phyloP scores from a whole-genome alignment of 2,797 vertebrate species.

The Hypotaenidia philippensis region DNA sequence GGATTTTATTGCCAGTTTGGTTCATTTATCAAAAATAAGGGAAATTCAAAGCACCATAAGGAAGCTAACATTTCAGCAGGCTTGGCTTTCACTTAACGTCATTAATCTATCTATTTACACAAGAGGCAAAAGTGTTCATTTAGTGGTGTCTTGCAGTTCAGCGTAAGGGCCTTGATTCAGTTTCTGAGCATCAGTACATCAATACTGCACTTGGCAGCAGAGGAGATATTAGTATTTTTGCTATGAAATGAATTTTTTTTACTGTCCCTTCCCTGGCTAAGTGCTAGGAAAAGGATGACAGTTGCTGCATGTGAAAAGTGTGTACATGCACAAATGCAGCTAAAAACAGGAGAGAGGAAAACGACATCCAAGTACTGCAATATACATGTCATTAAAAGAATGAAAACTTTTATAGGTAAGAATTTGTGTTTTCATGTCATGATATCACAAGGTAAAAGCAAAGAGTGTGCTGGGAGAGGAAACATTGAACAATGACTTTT shows the following conservation, averaged over 20 bases:
- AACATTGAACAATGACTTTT: slow-evolving; percentile 46
- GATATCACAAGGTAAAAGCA: slow-evolving; percentile 44
- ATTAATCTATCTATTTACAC: slow-evolving; percentile 84
- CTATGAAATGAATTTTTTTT: slow-evolving; percentile 24
- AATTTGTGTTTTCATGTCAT: slow-evolving; percentile 27
- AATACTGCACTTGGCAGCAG: slow-evolving; percentile 65
- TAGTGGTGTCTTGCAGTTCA: slow-evolving; percentile 65
- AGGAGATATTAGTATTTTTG: slow-evolving; percentile 73
- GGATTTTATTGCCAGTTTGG: slow-evolving; percentile 84
- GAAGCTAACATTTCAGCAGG: slow-evolving; percentile 83
- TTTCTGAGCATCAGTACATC: slow-evolving; percentile 61
- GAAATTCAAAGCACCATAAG: slow-evolving; percentile 83
- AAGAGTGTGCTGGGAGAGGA: slow-evolving; percentile 5
- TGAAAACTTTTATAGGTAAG: slow-evolving; percentile 8
- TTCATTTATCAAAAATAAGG: slow-evolving; percentile 86
- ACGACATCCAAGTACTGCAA: background rate
- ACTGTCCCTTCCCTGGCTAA: slow-evolving; percentile 29
- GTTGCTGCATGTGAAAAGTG: background rate
- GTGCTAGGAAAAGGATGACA: background rate
- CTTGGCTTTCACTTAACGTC: slow-evolving; percentile 77
- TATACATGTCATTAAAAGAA: background rate
- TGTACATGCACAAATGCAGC: background rate
- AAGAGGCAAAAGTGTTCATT: slow-evolving; percentile 78
- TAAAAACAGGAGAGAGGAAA: background rate
- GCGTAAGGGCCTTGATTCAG: slow-evolving; percentile 63